Evolutionary conservation across 2,797 vertebrate genomes (phyloP), one percentile per base, ranked within the genome.

Genomic region (Poecile montanus): DNA sequence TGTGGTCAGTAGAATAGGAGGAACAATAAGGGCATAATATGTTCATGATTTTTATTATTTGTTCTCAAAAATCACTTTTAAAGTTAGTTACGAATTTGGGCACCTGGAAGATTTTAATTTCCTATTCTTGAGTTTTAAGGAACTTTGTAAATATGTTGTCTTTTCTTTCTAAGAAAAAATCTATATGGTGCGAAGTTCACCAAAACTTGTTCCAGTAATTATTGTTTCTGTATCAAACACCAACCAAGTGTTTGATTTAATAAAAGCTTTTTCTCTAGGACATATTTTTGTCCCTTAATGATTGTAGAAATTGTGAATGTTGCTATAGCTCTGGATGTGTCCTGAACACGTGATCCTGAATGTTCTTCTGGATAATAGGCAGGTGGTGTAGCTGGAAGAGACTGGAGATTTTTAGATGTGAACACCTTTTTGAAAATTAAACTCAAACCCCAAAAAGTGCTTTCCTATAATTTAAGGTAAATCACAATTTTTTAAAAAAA

Each of bases 81-180:
- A 79, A 79, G 20, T 83, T 66, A 38, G 25, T 58, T 91, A 65
- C 68, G 34, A 66, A 77, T 90, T 67, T 86, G 60, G 21, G 26
- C 50, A 79, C 57, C 27, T 85, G 60, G 60, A 72, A 67, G 36
- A 70, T 80, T 68, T 90, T 78, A 56, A 79, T 45, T 54, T 95
- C 63, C 32, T 76, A 34, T 87, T 79, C 45, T 53, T 34, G 53
- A 82, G 34, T 83, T 94, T 80, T 92, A 91, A 85, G 68, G 81
- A 85, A 82, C 50, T 61, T 89, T 68, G 57, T 80, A 78, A 44
- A 60, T 67, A 22, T 1, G 4, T 67, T 91, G 38, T 60, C 63
- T 76, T 86, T 27, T 76, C 83, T 76, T 94, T 92, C 84, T 85
- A 85, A 68, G 68, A 40, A 79, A 92, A 86, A 72, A 65, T 36